A percentile compares a stretch with the other conserved stretches of the same genome.
Evolutionary conservation across 1,140 invertebrate species (phyloP).

Genomic region (Microvelia longipes): DNA sequence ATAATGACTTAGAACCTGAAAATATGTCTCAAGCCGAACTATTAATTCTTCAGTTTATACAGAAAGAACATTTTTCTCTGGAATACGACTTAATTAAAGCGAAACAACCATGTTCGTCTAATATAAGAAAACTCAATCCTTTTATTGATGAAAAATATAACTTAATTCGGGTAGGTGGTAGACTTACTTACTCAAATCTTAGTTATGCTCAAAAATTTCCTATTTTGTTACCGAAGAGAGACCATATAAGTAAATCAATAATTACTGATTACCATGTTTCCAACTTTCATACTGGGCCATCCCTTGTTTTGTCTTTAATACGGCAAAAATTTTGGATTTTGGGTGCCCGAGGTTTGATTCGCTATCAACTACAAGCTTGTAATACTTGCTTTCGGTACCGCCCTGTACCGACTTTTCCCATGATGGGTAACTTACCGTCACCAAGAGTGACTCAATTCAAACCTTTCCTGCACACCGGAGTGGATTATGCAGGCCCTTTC

Average conservation of each 20-base stretch:
- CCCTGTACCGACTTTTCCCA: background rate
- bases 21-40: background rate
- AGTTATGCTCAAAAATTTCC: background rate
- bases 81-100: background rate
- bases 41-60: background rate
- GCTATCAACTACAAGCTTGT: background rate
- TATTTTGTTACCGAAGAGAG: background rate
- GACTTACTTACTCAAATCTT: background rate
- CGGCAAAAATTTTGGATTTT: background rate
- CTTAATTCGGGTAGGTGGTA: background rate
- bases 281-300: background rate
- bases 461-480: background rate
- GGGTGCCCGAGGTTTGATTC: background rate
- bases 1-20: background rate
- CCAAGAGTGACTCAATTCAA: background rate
- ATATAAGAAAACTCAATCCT: background rate
- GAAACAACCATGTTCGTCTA: background rate
- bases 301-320: background rate
- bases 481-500: background rate
- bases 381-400: background rate
- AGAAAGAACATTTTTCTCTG: background rate
- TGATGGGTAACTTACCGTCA: background rate
- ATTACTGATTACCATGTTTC: background rate
- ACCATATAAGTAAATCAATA: background rate
- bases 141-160: background rate